A percentile compares a stretch with the other conserved stretches of the same genome.
Conservation (phyloP, 2,113 vertebrate species). For the Oenanthe melanoleuca region DNA sequence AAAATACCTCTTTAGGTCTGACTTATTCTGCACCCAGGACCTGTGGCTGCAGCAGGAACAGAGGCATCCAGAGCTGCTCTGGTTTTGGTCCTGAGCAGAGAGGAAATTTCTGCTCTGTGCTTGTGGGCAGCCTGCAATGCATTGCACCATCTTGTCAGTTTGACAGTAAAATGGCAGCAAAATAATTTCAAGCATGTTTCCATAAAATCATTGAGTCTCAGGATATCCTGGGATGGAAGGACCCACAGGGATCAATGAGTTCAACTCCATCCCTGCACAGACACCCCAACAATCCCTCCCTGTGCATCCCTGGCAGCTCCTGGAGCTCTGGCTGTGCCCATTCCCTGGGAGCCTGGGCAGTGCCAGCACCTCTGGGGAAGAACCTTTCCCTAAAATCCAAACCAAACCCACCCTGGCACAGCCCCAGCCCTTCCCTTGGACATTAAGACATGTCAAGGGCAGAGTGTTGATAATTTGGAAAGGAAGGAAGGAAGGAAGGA, state of each 20-base stretch:
- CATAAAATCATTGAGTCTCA: background rate
- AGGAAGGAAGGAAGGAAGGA: background rate
- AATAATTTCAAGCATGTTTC: background rate
- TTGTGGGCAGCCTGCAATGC: background rate
- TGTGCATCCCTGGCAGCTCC: background rate
- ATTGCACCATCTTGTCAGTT: background rate
- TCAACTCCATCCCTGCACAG: background rate
- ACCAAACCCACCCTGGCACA: accelerated
- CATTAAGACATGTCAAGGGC: background rate
- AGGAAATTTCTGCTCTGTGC: background rate
- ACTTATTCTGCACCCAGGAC: background rate
- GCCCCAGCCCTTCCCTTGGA: background rate
- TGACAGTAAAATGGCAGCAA: background rate
- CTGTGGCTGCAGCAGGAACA: background rate
- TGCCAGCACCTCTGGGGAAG: background rate
- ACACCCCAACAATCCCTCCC: background rate
- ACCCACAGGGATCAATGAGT: background rate
- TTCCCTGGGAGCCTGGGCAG: background rate
- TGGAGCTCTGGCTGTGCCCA: background rate
- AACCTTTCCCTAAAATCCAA: accelerated
- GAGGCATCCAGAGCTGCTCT: background rate
- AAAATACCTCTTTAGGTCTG: background rate
- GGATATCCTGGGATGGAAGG: background rate
- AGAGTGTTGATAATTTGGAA: background rate
- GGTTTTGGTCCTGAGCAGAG: background rate